Percentiles rank a stretch among this genome's conserved stretches.
These are phyloP conservation scores for Forficula auricularia DNA, from an alignment of 1,140 invertebrate species.

Conservation along the genomic window DNA sequence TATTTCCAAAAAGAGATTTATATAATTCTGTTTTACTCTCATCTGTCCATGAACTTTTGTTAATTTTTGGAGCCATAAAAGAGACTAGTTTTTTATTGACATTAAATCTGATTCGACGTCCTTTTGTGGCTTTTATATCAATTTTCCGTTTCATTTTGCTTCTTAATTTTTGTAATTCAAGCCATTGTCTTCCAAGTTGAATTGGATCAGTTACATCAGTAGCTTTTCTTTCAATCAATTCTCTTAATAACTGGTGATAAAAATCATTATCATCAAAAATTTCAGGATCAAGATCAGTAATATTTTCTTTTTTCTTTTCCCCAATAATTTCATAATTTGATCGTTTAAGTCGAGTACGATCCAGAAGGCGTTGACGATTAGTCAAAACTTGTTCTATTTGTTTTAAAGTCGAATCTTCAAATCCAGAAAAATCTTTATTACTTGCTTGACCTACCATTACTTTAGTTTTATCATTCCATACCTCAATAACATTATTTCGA, in stretches of 20 bases:
- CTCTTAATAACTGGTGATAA: constrained; percentile 80
- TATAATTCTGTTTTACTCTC: constrained; percentile 64
- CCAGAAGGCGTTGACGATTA: constrained; percentile 58
- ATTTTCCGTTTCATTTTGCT: constrained; percentile 76
- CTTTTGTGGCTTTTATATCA: constrained; percentile 83
- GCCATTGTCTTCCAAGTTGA: constrained; percentile 64
- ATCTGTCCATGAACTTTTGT: constrained; percentile 51
- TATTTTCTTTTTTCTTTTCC: constrained; percentile 27
- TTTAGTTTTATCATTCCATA: constrained; percentile 84
- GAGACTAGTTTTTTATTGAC: constrained; percentile 82
- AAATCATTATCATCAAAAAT: constrained; percentile 96
- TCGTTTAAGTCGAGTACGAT: constrained; percentile 62
- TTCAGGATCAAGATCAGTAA: constrained; percentile 55
- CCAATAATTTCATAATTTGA: constrained; percentile 57
- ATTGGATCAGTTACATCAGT: constrained; percentile 62
- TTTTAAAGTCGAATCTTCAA: constrained; percentile 58
- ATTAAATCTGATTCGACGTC: constrained; percentile 72
- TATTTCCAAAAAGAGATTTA: constrained; percentile 61
- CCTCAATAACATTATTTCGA: constrained; percentile 61
- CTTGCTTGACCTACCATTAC: constrained; percentile 38
- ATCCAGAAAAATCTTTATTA: constrained; percentile 40
- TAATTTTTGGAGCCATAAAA: constrained; percentile 74
- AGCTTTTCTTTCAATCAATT: constrained; percentile 82
- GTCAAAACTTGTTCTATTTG: constrained; percentile 73
- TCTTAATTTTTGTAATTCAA: constrained; percentile 67